Conservation (phyloP, 1,140 invertebrate species). For the Lordiphosa mommai region DNA sequence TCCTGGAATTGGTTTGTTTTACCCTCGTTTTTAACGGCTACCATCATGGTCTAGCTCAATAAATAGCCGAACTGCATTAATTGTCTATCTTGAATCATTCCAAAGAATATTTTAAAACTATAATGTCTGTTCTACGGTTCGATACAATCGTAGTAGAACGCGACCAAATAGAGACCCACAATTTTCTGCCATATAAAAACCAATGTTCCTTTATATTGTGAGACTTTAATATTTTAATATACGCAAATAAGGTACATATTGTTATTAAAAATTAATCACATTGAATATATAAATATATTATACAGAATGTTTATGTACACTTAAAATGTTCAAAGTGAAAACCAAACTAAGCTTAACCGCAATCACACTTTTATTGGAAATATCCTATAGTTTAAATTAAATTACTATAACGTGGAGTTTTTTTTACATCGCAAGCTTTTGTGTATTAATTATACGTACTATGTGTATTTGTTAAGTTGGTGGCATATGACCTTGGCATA, state of each 20-base stretch:
- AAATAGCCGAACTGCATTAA: too few species aligned
- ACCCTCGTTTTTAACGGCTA: too few species aligned
- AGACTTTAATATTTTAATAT: slow-evolving; percentile 40
- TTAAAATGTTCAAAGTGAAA: slow-evolving; percentile 21
- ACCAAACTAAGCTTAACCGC: slow-evolving; percentile 45
- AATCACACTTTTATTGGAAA: slow-evolving; percentile 34
- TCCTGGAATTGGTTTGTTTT: too few species aligned
- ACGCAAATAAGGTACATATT: slow-evolving; percentile 52
- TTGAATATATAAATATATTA: slow-evolving; percentile 28
- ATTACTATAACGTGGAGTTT: slow-evolving; percentile 38
- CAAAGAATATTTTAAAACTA: too few species aligned
- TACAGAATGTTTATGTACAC: slow-evolving; percentile 36
- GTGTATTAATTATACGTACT: slow-evolving; percentile 25
- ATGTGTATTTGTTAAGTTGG: slow-evolving; percentile 19
- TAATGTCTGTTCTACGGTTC: too few species aligned
- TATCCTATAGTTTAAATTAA: slow-evolving; percentile 33
- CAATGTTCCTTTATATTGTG: slow-evolving; percentile 2
- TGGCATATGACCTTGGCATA: slow-evolving; percentile 37
- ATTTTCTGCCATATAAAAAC: too few species aligned
- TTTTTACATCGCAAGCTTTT: slow-evolving; percentile 41
- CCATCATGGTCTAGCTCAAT: too few species aligned
- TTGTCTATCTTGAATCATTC: too few species aligned
- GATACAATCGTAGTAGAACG: not conserved
- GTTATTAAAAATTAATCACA: slow-evolving; percentile 39
- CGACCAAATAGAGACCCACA: not conserved